Percentiles rank a stretch among this genome's conserved stretches.
phyloP scores from a whole-genome alignment of 1,140 invertebrate species.

The Zaprionus inermis region DNA sequence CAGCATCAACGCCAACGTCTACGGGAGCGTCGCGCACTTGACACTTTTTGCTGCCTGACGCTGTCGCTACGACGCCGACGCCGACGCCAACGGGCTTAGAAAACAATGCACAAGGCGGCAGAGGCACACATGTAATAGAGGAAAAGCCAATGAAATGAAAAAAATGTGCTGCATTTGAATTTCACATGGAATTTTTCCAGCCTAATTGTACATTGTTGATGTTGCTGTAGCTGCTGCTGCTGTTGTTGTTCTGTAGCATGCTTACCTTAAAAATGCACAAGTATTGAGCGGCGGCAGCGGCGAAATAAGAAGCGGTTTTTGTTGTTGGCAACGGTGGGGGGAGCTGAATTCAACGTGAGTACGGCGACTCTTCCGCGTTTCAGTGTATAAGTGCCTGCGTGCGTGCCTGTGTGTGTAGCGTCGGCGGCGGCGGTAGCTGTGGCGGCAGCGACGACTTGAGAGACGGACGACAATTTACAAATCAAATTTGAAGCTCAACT shows the following conservation, averaged over 20 bases:
- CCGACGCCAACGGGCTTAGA: slow-evolving; percentile 27
- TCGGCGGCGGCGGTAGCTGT: slow-evolving; percentile 6
- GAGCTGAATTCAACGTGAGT: slow-evolving; percentile 25
- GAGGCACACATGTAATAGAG: slow-evolving; percentile 21
- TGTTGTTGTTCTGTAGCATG: slow-evolving; percentile 4
- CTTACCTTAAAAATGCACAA: slow-evolving; percentile 66
- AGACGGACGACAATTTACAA: slow-evolving; percentile 37
- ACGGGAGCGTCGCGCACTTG: slow-evolving; percentile 45
- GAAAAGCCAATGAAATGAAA: slow-evolving; percentile 35
- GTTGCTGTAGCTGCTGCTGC: slow-evolving; percentile 31
- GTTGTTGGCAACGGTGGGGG: slow-evolving; percentile 44
- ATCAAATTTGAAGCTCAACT: slow-evolving; percentile 34
- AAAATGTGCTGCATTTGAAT: slow-evolving; percentile 29
- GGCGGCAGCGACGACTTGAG: slow-evolving; percentile 14
- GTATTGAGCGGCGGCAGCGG: slow-evolving; percentile 46
- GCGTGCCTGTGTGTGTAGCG: slow-evolving; percentile 31
- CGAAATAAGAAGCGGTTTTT: slow-evolving; percentile 26
- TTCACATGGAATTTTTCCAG: slow-evolving; percentile 56
- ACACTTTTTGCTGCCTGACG: slow-evolving; percentile 42
- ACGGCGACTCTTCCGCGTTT: slow-evolving; percentile 61
- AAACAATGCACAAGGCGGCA: slow-evolving; percentile 47
- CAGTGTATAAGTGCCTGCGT: slow-evolving; percentile 42
- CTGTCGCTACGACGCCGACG: slow-evolving; percentile 3
- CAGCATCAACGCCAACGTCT: slow-evolving; percentile 8
- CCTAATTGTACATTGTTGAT: slow-evolving; percentile 40